Conservation (phyloP, 2,113 vertebrate species). For the Dendrocopos noguchii region DNA sequence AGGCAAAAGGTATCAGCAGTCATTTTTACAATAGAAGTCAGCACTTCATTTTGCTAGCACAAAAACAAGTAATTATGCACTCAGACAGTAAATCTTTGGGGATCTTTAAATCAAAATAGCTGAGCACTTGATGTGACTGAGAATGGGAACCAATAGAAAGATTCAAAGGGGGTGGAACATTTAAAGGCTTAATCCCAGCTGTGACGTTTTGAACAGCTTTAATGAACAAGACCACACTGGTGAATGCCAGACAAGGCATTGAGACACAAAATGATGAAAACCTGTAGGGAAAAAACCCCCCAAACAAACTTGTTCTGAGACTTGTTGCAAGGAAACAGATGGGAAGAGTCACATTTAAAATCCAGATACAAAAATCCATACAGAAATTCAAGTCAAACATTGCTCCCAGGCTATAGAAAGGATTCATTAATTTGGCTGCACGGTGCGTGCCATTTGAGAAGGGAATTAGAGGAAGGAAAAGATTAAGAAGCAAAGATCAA, state of each 20-base stretch:
- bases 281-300: not conserved
- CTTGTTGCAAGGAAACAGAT: not conserved
- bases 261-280: not conserved
- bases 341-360: not conserved
- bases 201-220: not conserved
- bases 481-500: not conserved
- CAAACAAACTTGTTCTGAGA: not conserved
- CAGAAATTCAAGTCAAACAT: not conserved
- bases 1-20: not conserved
- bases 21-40: not conserved
- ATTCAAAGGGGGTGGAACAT: not conserved
- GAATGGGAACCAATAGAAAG: not conserved
- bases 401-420: not conserved
- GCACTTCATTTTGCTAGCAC: not conserved
- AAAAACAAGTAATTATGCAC: not conserved
- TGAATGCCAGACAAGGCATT: not conserved
- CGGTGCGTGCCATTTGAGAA: not conserved
- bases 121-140: accelerated
- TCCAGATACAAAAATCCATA: not conserved
- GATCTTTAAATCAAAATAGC: not conserved
- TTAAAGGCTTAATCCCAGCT: not conserved
- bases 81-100: not conserved
- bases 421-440: not conserved
- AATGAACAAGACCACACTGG: not conserved
- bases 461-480: not conserved